Conservation (phyloP, 2,113 vertebrate species). For the Salvelinus alpinus region DNA sequence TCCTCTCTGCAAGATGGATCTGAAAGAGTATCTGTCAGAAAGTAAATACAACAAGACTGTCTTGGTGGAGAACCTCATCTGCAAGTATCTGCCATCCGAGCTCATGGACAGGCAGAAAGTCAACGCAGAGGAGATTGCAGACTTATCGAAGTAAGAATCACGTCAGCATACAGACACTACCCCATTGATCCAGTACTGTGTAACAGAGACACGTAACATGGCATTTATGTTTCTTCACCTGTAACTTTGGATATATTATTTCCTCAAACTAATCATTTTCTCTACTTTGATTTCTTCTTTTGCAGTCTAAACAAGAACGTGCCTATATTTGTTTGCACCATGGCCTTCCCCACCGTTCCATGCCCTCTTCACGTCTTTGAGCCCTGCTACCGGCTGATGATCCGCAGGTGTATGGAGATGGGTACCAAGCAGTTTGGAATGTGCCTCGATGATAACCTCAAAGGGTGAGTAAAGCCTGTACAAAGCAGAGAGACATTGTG, state of each 20-base stretch:
- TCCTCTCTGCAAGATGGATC: conserved; percentile 88
- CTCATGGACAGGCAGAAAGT: conserved; percentile 83
- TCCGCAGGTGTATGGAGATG: conserved; percentile 89
- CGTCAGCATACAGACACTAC: not conserved
- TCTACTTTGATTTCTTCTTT: conserved; percentile 1
- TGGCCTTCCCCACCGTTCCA: conserved; percentile 92
- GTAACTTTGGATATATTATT: too few relatives aligned
- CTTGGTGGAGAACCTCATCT: conserved; percentile 87
- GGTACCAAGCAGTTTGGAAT: conserved; percentile 91
- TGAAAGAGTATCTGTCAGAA: conserved; percentile 86
- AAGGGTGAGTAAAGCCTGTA: conserved; percentile 66
- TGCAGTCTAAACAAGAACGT: conserved; percentile 89
- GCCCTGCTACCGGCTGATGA: conserved; percentile 89
- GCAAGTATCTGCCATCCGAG: conserved; percentile 85
- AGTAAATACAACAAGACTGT: conserved; percentile 85
- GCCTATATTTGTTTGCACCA: conserved; percentile 93
- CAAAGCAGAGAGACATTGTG: not conserved
- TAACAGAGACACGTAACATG: not conserved
- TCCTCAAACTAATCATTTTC: too few relatives aligned
- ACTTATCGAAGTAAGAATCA: conserved; percentile 86
- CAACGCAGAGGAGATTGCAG: conserved; percentile 89
- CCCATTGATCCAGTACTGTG: not conserved
- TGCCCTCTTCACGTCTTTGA: conserved; percentile 92
- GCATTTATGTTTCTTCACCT: conserved; percentile 4
- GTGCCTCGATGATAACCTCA: conserved; percentile 86